Evolutionary conservation across 2,113 vertebrate species (phyloP), one percentile per base, ranked within the genome.

Genomic region (Empidonax alnorum): DNA sequence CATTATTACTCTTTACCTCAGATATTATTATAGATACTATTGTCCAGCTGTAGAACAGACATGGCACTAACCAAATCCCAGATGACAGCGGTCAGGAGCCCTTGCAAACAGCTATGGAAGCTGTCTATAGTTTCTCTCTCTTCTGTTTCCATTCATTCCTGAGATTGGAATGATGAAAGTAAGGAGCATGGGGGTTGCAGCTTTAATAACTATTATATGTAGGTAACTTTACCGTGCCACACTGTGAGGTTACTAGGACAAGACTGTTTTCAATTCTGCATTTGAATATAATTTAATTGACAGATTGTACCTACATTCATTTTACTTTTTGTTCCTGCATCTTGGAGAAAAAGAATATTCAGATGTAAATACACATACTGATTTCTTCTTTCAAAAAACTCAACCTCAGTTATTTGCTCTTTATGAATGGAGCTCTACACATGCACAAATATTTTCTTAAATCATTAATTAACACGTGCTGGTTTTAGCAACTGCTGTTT

Each of bases 401-500:
- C 27, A 55, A 6, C 12, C 39, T 87, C 39, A 63, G 5, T 37
- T n/a, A 68, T 75, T 81, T 87, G 7, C 31, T 84, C 25, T 82
- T 87, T 82, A 77, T 86, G 50, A 94, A 95, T 91, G 46, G 39
- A 87, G 75, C 10, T 69, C 18, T 58, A 62, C 21, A 49, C 17
- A 59, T 58, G 37, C n/a, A 82, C 46, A 72, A 81, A 55, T 52
- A 3, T 65, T 95, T 91, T 92, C 69, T 72, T 68, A 53, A 87
- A 73, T 69, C 37, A 61, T 27, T 75, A 66, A 71, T 75, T 91
- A 87, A 69, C 31, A 82, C 42, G 58, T 7, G 9, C 13, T 91
- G 49, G 1, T 91, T 84, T 84, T 80, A 90, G 63, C 73, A 81
- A 84, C 65, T 83, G 25, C 19, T 90, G 59, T 58, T 94, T 91